phyloP scores from a whole-genome alignment of 2,797 vertebrate species.

The Sus cebifrons region DNA sequence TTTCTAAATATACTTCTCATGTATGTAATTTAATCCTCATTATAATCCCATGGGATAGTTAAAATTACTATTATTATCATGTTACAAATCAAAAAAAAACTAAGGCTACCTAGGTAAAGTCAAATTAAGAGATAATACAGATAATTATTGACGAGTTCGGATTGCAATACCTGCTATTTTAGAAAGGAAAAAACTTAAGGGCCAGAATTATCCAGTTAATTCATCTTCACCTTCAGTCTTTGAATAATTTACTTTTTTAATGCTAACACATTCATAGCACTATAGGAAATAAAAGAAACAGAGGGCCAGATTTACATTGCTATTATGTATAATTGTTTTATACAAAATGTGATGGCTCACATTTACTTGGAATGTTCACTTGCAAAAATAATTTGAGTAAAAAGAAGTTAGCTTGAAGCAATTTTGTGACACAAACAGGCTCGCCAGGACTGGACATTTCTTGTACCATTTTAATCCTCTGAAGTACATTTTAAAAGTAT shows the following conservation, averaged over 20 bases:
- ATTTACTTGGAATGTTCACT: background rate
- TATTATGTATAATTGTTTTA: background rate
- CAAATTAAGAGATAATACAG: constrained; percentile 1
- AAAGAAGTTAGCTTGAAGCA: constrained; percentile 59
- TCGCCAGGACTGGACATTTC: constrained; percentile 43
- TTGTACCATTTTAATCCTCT: constrained; percentile 58
- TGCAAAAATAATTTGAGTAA: constrained; percentile 41
- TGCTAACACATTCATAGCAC: background rate
- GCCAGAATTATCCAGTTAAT: background rate
- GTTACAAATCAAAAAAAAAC: constrained; percentile 52
- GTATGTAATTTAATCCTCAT: constrained; percentile 56
- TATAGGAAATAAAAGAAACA: background rate
- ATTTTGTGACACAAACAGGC: constrained; percentile 64
- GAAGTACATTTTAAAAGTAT: constrained; percentile 72
- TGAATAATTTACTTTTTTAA: background rate
- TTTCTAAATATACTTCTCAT: constrained; percentile 52
- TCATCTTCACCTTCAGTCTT: background rate
- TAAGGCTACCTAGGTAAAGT: background rate
- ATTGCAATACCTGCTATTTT: constrained; percentile 13
- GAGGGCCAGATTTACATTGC: background rate
- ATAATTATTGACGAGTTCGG: constrained; percentile 33
- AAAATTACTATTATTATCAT: constrained; percentile 43
- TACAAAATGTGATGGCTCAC: background rate
- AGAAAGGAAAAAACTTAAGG: background rate
- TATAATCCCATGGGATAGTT: constrained; percentile 22